A percentile compares a stretch with the other conserved stretches of the same genome.
phyloP scores from a whole-genome alignment of 2,797 vertebrate genomes.

The Bradypus variegatus region DNA sequence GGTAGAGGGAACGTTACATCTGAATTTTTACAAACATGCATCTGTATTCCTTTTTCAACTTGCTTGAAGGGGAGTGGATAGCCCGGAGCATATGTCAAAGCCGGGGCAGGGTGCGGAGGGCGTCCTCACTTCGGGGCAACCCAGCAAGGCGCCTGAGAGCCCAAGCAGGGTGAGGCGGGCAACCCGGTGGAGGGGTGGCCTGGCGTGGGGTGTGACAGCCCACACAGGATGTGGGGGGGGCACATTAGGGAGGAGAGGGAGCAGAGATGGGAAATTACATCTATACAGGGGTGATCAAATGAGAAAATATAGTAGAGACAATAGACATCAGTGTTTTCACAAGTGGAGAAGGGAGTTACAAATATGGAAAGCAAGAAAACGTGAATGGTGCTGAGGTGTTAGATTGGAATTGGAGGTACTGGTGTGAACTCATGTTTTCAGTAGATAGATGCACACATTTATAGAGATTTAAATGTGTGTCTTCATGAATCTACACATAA shows the following conservation, averaged over 20 bases:
- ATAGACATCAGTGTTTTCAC: neutral
- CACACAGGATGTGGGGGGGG: too few relatives aligned
- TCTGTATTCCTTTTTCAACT: neutral
- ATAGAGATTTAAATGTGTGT: neutral
- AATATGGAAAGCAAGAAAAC: neutral
- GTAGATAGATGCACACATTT: neutral
- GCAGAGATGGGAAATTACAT: neutral
- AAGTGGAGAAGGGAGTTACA: neutral
- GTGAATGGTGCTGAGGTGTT: neutral
- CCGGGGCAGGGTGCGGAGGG: too few relatives aligned
- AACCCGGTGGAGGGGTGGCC: neutral
- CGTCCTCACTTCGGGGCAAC: accelerated
- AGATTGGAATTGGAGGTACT: neutral
- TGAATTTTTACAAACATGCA: neutral
- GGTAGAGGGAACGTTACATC: neutral
- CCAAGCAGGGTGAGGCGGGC: neutral
- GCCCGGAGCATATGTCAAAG: neutral
- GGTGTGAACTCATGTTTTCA: neutral
- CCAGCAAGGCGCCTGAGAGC: neutral
- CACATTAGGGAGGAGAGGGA: neutral
- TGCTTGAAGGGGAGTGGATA: neutral
- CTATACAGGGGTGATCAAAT: too few relatives aligned
- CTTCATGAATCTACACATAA: neutral
- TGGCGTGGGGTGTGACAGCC: neutral
- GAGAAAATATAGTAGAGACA: neutral